Evolutionary conservation across 2,113 vertebrate species (phyloP).

Genomic region (Rhinopithecus roxellana): DNA sequence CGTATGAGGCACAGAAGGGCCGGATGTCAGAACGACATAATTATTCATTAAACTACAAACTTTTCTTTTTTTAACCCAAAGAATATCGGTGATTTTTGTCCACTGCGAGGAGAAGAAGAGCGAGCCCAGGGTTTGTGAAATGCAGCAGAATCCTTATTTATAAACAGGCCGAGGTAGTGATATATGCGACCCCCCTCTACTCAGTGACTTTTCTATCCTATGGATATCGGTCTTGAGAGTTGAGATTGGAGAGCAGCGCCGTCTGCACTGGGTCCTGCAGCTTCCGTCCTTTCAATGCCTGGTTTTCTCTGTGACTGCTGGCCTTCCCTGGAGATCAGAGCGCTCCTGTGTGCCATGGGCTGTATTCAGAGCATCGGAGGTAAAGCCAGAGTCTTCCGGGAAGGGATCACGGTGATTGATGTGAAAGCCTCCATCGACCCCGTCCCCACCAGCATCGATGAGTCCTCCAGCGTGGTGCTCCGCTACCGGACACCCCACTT

Average conservation of each 20-base stretch:
- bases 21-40: slow-evolving; percentile 72
- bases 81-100: slow-evolving; percentile 80
- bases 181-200: slow-evolving; percentile 56
- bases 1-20: slow-evolving; percentile 69
- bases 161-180: slow-evolving; percentile 66
- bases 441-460: slow-evolving; percentile 97
- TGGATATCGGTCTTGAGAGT: slow-evolving; percentile 81
- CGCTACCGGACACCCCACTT: slow-evolving; percentile 98
- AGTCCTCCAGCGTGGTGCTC: slow-evolving; percentile 96
- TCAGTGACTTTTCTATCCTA: slow-evolving; percentile 80
- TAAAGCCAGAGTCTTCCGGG: slow-evolving; percentile 97
- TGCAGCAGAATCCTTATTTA: slow-evolving; percentile 75
- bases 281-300: slow-evolving; percentile 88
- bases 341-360: slow-evolving; percentile 94
- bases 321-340: slow-evolving; percentile 88
- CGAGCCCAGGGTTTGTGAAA: slow-evolving; percentile 75
- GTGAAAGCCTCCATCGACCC: slow-evolving; percentile 96
- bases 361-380: slow-evolving; percentile 98
- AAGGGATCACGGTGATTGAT: slow-evolving; percentile 93
- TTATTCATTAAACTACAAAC: slow-evolving; percentile 79
- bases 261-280: slow-evolving; percentile 78
- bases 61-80: slow-evolving; percentile 79
- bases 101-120: slow-evolving; percentile 67
- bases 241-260: slow-evolving; percentile 44
- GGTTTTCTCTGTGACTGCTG: slow-evolving; percentile 87